Evolutionary conservation across 2,797 vertebrate species (phyloP).

Genomic region (Morus bassanus): DNA sequence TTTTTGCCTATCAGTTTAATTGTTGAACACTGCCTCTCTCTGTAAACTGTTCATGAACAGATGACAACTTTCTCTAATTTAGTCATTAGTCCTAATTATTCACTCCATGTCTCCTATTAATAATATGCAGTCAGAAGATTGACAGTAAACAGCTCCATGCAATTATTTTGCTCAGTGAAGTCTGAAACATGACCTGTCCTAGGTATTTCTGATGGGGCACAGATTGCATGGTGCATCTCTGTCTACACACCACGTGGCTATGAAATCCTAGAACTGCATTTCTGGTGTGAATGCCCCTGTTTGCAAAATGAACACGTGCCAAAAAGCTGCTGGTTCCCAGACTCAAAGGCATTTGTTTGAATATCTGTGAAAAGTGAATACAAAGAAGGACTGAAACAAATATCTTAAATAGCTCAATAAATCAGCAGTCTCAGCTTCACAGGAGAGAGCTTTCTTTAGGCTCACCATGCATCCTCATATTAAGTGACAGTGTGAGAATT

Average conservation of each 20-base stretch:
- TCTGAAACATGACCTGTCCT: slow-evolving; percentile 1
- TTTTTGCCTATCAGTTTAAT: slow-evolving; percentile 27
- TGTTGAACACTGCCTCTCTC: not conserved
- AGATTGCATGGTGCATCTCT: not conserved
- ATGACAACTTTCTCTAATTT: slow-evolving; percentile 50
- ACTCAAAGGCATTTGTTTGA: slow-evolving; percentile 47
- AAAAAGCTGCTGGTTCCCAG: slow-evolving; percentile 57
- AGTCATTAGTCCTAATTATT: slow-evolving; percentile 61
- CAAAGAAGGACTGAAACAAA: slow-evolving; percentile 30
- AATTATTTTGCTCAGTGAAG: slow-evolving; percentile 35
- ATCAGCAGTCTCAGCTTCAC: not conserved
- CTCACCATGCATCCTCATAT: not conserved
- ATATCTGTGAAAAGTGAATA: slow-evolving; percentile 21
- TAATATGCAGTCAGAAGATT: slow-evolving; percentile 22
- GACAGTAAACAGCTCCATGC: slow-evolving; percentile 36
- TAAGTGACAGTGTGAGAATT: not conserved
- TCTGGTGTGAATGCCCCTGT: slow-evolving; percentile 31
- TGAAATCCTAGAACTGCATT: not conserved
- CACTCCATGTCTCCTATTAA: slow-evolving; percentile 48
- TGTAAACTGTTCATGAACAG: slow-evolving; percentile 12
- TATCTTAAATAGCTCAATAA: not conserved
- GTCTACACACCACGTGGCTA: not conserved
- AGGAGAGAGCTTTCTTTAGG: not conserved
- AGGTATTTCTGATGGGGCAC: slow-evolving; percentile 35
- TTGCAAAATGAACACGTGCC: not conserved